A percentile compares a stretch with the other conserved stretches of the same genome.
phyloP scores from a whole-genome alignment of 1,140 invertebrate species.

The Conopomorpha cramerella region DNA sequence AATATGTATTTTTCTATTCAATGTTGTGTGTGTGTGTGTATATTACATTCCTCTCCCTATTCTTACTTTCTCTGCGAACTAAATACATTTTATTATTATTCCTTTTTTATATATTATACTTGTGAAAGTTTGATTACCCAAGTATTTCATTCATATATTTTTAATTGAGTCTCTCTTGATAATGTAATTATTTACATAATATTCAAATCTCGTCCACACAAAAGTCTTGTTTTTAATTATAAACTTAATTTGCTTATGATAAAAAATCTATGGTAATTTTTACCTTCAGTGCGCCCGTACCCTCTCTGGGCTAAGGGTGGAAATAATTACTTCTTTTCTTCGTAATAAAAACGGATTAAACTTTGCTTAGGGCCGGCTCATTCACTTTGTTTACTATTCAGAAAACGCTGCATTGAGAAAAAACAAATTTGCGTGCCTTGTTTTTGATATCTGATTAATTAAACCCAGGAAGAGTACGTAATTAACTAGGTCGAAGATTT shows the following conservation, averaged over 20 bases:
- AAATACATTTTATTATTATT: too few relatives aligned
- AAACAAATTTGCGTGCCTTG: conserved; percentile 40
- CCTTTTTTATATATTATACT: too few relatives aligned
- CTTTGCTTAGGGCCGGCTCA: conserved; percentile 54
- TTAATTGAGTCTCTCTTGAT: neutral
- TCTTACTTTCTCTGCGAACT: too few relatives aligned
- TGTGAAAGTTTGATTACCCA: too few relatives aligned
- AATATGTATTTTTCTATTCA: too few relatives aligned
- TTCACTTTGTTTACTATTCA: conserved; percentile 58
- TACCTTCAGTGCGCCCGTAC: conserved; percentile 46
- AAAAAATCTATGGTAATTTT: conserved; percentile 61
- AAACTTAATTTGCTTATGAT: conserved; percentile 60
- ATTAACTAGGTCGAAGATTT: too few relatives aligned
- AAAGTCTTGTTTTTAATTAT: conserved; percentile 58
- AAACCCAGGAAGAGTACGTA: too few relatives aligned
- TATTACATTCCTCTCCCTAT: too few relatives aligned
- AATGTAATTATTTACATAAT: conserved; percentile 5
- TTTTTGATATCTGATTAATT: conserved; percentile 28
- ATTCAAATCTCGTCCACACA: conserved; percentile 56
- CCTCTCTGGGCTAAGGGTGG: conserved; percentile 51
- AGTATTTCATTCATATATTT: neutral
- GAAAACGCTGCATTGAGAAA: conserved; percentile 41
- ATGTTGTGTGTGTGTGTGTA: too few relatives aligned
- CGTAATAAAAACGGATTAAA: conserved; percentile 60
- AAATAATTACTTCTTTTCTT: conserved; percentile 61